A percentile compares a stretch with the other conserved stretches of the same genome.
Conservation (phyloP, 2,113 vertebrate species). For the Tachuris rubrigastra region DNA sequence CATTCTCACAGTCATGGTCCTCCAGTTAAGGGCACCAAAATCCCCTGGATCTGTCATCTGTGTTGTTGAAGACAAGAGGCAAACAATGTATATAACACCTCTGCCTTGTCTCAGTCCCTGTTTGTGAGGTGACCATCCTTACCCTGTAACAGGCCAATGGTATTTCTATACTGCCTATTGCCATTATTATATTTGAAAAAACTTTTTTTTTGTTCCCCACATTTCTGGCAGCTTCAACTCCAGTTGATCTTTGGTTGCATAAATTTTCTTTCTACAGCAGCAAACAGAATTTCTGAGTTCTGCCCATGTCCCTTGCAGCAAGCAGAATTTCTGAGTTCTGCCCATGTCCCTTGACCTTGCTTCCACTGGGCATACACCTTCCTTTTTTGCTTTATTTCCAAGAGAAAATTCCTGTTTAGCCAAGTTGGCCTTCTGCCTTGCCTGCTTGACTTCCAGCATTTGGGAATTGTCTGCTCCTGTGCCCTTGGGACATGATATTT, state of each 20-base stretch:
- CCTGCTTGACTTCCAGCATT: neutral
- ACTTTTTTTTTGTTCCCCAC: neutral
- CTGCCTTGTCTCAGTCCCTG: neutral
- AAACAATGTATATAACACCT: neutral
- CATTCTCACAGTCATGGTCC: neutral
- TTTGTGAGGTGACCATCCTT: neutral
- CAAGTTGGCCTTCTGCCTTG: neutral
- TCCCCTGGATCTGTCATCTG: neutral
- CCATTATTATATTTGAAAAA: neutral
- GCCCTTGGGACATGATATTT: neutral
- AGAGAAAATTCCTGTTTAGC: neutral
- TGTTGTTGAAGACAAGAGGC: neutral
- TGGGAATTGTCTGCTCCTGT: neutral
- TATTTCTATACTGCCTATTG: neutral
- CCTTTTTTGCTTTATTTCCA: neutral
- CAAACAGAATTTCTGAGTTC: neutral
- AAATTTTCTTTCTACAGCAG: neutral
- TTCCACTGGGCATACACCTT: neutral
- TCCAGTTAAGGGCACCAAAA: neutral
- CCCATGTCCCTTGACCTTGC: neutral
- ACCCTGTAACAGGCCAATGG: neutral
- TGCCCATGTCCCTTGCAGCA: neutral
- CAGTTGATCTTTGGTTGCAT: neutral
- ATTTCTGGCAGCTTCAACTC: neutral
- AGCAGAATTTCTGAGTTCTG: too few species aligned